These are phyloP conservation scores for Rhinogobio ventralis DNA, from an alignment of 2,797 vertebrate species.

Conservation along the genomic window DNA sequence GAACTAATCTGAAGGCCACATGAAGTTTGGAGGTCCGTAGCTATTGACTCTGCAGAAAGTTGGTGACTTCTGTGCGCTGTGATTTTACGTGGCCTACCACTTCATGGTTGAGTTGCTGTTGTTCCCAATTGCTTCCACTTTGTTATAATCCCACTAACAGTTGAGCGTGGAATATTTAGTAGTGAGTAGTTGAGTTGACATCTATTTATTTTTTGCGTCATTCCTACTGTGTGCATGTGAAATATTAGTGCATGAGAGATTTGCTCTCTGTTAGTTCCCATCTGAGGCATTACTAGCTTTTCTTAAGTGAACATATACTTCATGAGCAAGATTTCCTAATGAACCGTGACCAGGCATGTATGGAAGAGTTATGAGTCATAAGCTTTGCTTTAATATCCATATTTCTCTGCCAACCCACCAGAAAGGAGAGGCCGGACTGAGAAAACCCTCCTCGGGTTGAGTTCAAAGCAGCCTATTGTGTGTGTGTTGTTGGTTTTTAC, in stretches of 20 bases:
- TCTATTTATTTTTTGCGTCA: not conserved
- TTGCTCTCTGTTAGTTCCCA: not conserved
- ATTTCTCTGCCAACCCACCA: conserved; percentile 29
- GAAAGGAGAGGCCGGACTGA: conserved; percentile 19
- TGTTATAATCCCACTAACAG: no score
- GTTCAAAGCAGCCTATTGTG: conserved; percentile 17
- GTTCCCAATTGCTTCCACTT: no score
- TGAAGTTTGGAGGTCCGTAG: no score
- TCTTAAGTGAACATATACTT: conserved; percentile 1
- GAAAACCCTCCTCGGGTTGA: not conserved
- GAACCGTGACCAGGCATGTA: conserved; percentile 25
- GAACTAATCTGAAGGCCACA: no score
- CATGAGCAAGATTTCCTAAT: not conserved
- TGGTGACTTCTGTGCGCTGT: no score
- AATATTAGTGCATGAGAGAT: not conserved
- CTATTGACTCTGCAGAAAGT: no score
- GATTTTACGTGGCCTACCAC: no score
- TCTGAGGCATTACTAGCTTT: not conserved
- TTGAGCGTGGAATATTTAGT: no score
- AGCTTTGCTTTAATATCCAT: conserved; percentile 32
- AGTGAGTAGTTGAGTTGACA: no score
- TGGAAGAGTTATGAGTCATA: conserved; percentile 28
- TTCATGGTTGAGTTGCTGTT: no score
- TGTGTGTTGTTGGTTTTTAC: not conserved
- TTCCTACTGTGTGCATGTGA: not conserved